Evolutionary conservation across 2,113 vertebrate genomes (phyloP).

Genomic region (Sprattus sprattus): DNA sequence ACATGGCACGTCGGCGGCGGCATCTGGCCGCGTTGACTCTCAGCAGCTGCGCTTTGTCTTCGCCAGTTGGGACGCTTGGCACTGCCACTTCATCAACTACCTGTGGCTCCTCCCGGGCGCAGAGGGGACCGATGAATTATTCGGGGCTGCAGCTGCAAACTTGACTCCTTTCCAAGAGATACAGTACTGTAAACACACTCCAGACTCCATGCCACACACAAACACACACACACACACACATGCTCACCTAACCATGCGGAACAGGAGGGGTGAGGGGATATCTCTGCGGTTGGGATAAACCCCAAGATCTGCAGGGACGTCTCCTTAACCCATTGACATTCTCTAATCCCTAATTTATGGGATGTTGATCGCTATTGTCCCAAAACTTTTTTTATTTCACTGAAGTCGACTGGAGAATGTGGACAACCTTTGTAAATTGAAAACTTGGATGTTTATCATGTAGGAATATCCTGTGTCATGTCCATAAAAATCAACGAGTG

Average conservation of each 20-base stretch:
- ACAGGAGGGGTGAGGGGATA: neutral
- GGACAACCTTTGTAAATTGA: neutral
- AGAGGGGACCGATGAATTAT: constrained; percentile 74
- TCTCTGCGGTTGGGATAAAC: constrained; percentile 6
- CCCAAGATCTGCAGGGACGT: neutral
- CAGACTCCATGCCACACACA: constrained; percentile 51
- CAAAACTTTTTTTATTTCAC: neutral
- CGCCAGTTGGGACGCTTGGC: constrained; percentile 82
- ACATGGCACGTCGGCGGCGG: constrained; percentile 79
- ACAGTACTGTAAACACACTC: constrained; percentile 66
- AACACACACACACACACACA: constrained; percentile 36
- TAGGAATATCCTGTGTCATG: neutral
- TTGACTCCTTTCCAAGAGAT: constrained; percentile 77
- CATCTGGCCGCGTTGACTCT: constrained; percentile 80
- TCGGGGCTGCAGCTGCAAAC: constrained; percentile 77
- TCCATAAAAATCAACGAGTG: neutral
- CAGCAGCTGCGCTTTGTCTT: constrained; percentile 81
- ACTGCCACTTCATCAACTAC: constrained; percentile 85
- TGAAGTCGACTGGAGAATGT: neutral
- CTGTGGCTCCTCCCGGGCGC: constrained; percentile 79
- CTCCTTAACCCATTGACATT: neutral
- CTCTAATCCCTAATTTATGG: neutral
- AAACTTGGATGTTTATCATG: neutral
- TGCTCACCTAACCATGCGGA: neutral
- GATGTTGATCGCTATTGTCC: neutral